A percentile compares a stretch with the other conserved stretches of the same genome.
These are phyloP conservation scores for Catharus ustulatus DNA, from an alignment of 2,797 vertebrate genomes.

Conservation along the genomic window DNA sequence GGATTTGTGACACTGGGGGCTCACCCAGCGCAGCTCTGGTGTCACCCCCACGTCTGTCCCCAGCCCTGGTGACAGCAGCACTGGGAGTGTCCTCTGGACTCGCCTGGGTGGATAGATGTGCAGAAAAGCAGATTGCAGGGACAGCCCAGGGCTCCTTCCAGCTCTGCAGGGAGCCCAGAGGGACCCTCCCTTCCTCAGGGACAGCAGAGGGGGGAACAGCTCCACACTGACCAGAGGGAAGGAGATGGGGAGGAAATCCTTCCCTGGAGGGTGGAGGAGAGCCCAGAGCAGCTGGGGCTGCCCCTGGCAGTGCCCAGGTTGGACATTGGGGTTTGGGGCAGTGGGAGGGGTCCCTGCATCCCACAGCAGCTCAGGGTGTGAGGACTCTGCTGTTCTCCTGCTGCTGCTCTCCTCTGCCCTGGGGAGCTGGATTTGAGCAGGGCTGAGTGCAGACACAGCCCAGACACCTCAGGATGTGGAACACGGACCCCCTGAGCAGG, in stretches of 20 bases:
- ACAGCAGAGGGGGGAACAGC: too few species aligned
- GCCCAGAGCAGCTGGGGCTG: background rate
- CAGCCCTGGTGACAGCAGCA: background rate
- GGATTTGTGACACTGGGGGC: too few species aligned
- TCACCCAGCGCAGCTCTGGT: background rate
- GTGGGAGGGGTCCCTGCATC: background rate
- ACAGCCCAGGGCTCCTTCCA: background rate
- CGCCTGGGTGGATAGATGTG: background rate
- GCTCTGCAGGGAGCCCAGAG: too few species aligned
- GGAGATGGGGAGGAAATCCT: background rate
- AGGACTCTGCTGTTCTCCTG: too few species aligned
- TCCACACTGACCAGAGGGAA: background rate
- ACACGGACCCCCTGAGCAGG: fast-evolving
- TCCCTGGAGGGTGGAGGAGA: background rate
- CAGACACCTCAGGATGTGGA: background rate
- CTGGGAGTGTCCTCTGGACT: background rate
- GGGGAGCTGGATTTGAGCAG: background rate
- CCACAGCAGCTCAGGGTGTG: background rate
- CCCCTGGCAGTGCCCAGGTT: background rate
- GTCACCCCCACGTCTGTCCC: fast-evolving
- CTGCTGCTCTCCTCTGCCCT: background rate
- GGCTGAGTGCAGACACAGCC: background rate
- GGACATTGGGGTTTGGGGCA: background rate
- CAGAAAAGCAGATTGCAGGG: background rate
- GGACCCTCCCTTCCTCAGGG: too few species aligned